Evolutionary conservation across 2,888 invertebrate species (phyloP).

Genomic region (Sympetrum striolatum): DNA sequence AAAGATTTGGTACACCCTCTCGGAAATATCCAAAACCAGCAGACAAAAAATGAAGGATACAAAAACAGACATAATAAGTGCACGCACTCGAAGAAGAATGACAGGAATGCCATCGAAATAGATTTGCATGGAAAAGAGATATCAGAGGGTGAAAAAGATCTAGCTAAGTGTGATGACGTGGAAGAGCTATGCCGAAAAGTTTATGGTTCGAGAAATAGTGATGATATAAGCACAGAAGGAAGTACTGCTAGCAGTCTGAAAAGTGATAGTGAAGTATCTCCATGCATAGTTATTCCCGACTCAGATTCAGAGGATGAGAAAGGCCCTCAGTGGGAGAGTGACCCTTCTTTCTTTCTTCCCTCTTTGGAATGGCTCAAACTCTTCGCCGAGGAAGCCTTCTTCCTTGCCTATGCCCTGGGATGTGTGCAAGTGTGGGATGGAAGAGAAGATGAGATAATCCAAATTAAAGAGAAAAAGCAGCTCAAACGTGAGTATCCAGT

Average conservation of each 20-base stretch:
- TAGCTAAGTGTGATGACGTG: neutral
- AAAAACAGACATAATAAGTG: too few species aligned
- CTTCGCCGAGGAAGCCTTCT: constrained; percentile 78
- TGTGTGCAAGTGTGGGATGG: constrained; percentile 68
- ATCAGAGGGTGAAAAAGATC: neutral
- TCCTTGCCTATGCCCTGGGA: constrained; percentile 71
- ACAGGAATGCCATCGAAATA: neutral
- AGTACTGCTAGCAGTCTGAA: neutral
- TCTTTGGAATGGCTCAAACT: neutral
- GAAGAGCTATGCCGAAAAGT: neutral
- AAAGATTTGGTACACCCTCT: too few species aligned
- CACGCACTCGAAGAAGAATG: neutral
- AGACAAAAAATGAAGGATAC: too few species aligned
- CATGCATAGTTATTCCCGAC: constrained; percentile 4
- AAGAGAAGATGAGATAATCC: neutral
- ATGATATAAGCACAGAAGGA: too few species aligned
- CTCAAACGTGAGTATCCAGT: neutral
- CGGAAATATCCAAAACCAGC: too few species aligned
- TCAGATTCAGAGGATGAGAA: neutral
- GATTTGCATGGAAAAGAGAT: constrained; percentile 4
- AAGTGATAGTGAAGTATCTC: neutral
- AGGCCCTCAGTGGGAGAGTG: neutral
- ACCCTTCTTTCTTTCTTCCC: neutral
- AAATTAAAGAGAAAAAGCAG: neutral
- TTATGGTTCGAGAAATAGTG: neutral